Evolutionary conservation across 2,113 vertebrate species (phyloP), one percentile per base, ranked within the genome.

Genomic region (Eudyptes chrysolophus): DNA sequence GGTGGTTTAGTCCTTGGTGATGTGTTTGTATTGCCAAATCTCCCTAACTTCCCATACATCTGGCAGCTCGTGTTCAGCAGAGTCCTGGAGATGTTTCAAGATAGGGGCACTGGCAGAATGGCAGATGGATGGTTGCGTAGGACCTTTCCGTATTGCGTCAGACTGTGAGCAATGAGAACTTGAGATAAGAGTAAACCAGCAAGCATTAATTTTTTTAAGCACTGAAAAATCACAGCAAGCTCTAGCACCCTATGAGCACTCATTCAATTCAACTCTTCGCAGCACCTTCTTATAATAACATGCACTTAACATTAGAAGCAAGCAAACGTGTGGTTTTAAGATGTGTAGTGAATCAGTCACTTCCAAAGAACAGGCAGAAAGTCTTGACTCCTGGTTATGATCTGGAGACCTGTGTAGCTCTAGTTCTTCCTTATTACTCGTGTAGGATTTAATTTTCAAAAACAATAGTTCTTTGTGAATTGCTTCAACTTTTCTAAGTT

Each of bases 21-120:
- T 17, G 1, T 5, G 5, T 80, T 83, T 87, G 29, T 64, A 3
- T 60, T 49, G 62, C 75, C 64, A 34, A 1, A 66, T 70, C 76
- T 88, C 92, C 46, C 4, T 6, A 7, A 64, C 19, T 26, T 84
- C 29, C 42, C 49, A 18, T 44, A 16, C 51, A 30, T 57, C 34
- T 76, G 84, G 30, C 52, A 92, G 70, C 46, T 83, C 0, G 0
- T 54, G 30, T 72, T 92, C 70, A 78, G 51, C 55, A 64, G 71
- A 90, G 44, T n/a, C n/a, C 78, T 87, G 94, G 81, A 94, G 82
- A 49, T 44, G 54, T 46, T 95, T 90, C 25, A 38, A 66, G 82
- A 6, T 5, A 48, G 65, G 11, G 52, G 95, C 96, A 83, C 10
- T 69, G 94, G 87, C 91, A 94, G 93, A 95, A 94, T 79, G 95